Base-by-base conservation (phyloP, 37 sponge, comb jelly and placozoan species). In the Aphrocallistes beatrix region DNA sequence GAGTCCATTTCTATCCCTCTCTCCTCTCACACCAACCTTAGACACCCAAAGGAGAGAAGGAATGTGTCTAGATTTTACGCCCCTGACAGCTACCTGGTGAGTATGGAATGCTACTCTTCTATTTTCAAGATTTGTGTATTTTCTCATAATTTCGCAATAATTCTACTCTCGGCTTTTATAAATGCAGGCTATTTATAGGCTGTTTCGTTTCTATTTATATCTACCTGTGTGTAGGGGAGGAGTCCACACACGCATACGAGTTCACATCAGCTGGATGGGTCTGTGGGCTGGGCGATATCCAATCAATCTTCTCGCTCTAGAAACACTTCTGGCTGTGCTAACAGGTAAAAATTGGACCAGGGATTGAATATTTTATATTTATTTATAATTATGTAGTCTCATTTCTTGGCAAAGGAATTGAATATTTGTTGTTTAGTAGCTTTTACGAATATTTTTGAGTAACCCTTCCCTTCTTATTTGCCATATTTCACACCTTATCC, bases 1-100 rank as follows among this genome's bases (percentile, higher is more conserved):
- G 32, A 60, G n/a, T 60, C 75, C 8, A 60, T 60, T 60, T 60
- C 75, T 60, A 60, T 60, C n/a, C 75, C 75, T 60, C 6, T 32
- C 34, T 28, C 75, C 8, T 13, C 8, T 6, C 25, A 60, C 34
- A 19, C 25, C 34, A 6, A 25, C 32, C 6, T 13, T 6, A 60
- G 75, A 60, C 34, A 25, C 8, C 75, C 10, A 30, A 60, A 60
- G 34, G 75, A 60, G 75, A 60, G 75, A 60, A 60, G 34, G n/a
- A 30, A 60, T 60, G 75, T 60, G 6, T 60, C 75, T 13, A 60
- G 75, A 30, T 60, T 60, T 30, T 60, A 60, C 75, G 75, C 75
- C 1, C 75, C 75, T 32, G 75, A 60, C 34, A 60, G 75, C 34
- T 60, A 60, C 21, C 34, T 60, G 34, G 75, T 60, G n/a, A 60